Evolutionary conservation across 1,140 invertebrate genomes (phyloP), one percentile per base, ranked within the genome.

Genomic region (Caenorhabditis briggsae): DNA sequence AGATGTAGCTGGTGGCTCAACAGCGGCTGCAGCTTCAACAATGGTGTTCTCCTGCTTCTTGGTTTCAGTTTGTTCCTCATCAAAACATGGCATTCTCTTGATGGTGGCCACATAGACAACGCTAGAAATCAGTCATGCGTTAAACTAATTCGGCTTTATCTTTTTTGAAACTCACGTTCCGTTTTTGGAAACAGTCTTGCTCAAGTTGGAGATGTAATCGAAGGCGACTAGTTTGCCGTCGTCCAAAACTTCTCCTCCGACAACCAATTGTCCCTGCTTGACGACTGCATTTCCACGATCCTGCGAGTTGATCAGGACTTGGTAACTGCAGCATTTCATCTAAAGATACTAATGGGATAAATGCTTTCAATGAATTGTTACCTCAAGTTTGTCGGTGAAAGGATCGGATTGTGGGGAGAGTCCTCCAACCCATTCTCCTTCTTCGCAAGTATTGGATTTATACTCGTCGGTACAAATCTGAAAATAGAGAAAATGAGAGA

Each of bases 351-450:
- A 18, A 83, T 46, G 16, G 5, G 41, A n/a, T 82, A 20, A 18
- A 0, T 46, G 18, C 41, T 58, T 56, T 84, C 58, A 25, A 0
- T 56, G 8, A 33, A 46, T 16, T 12, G 12, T 2, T 65, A 84
- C 83, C 59, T 84, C 55, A 25, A 85, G 50, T 2, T 74, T 25
- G 65, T 50, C 61, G n/a, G 33, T 58, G 23, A 43, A 74, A 2
- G 64, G 61, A 65, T 74, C 55, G 5, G 84, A 53, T 50, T 70
- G 59, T 43, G 87, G 84, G 5, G 83, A 64, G 33, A 88, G 78
- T 23, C 87, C 87, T 59, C 87, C 87, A 12, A 88, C 82, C 87
- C 87, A 88, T 59, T 88, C 78, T 25, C 86, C 86, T 23, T 46
- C 58, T 55, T 61, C 82, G 33, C 86, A 87, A 8, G 33, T 83